Evolutionary conservation across 2,888 invertebrate genomes (phyloP).

Genomic region (Netelia inedita): DNA sequence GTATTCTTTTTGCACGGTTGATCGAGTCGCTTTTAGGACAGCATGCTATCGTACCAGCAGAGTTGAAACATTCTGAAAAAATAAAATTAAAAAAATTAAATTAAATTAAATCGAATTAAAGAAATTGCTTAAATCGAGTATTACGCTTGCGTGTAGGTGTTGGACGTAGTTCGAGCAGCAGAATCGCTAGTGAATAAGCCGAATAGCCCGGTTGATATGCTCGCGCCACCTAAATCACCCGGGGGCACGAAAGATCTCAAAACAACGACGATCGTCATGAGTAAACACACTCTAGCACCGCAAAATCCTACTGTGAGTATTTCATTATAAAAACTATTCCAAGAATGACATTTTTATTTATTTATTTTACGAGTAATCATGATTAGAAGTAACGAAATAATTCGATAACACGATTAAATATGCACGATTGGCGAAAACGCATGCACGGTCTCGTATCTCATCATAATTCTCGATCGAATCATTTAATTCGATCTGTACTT

Average conservation of each 20-base stretch:
- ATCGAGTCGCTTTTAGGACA: constrained; percentile 9
- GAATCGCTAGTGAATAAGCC: constrained; percentile 90
- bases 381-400: constrained; percentile 8
- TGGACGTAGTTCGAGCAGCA: constrained; percentile 96
- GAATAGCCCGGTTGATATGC: constrained; percentile 86
- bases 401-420: constrained; percentile 19
- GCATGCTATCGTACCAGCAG: constrained; percentile 6
- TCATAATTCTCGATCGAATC: background rate
- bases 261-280: constrained; percentile 97
- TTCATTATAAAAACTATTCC: background rate
- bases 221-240: constrained; percentile 91
- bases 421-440: constrained; percentile 47
- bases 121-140: constrained; percentile 57
- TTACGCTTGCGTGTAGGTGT: constrained; percentile 87
- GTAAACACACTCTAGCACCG: constrained; percentile 95
- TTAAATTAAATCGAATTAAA: background rate
- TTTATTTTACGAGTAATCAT: constrained; percentile 14
- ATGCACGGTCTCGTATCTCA: constrained; percentile 35
- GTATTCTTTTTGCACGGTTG: background rate
- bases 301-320: constrained; percentile 88
- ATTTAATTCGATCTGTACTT: background rate
- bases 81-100: constrained; percentile 10
- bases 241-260: constrained; percentile 89
- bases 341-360: constrained; percentile 37
- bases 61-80: constrained; percentile 15